Evolutionary conservation across 2,888 invertebrate species (phyloP).

Genomic region (Eupithecia vulgata): DNA sequence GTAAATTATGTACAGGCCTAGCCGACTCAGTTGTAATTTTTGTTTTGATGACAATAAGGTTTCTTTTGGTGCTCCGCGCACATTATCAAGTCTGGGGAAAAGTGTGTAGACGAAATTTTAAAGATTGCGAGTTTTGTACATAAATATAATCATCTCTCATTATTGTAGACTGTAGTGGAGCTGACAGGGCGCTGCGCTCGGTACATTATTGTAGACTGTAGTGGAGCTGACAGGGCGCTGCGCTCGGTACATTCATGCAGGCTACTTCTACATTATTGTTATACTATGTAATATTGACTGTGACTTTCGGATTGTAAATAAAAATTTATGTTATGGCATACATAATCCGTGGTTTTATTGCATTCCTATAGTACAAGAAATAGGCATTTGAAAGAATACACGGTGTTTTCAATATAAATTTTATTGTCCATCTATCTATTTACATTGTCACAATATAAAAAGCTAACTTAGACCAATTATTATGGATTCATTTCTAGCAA

Average conservation of each 20-base stretch:
- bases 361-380: slow-evolving; percentile 1
- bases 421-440: slow-evolving; percentile 65
- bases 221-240: slow-evolving; percentile 45
- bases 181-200: slow-evolving; percentile 52
- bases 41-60: slow-evolving; percentile 52
- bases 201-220: slow-evolving; percentile 32
- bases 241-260: slow-evolving; percentile 67
- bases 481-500: slow-evolving; percentile 62
- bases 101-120: slow-evolving; percentile 39
- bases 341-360: slow-evolving; percentile 54
- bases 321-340: slow-evolving; percentile 81
- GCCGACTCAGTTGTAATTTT: slow-evolving; percentile 51
- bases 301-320: slow-evolving; percentile 83
- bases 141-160: slow-evolving; percentile 51
- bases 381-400: slow-evolving; percentile 7
- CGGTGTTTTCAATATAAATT: slow-evolving; percentile 40
- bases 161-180: slow-evolving; percentile 31
- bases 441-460: slow-evolving; percentile 68
- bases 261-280: slow-evolving; percentile 65
- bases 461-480: slow-evolving; percentile 56
- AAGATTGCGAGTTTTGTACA: slow-evolving; percentile 55
- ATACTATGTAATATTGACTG: slow-evolving; percentile 64
- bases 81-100: slow-evolving; percentile 39
- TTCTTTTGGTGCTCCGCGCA: slow-evolving; percentile 45
- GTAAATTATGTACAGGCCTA: slow-evolving; percentile 66